Percentiles rank a stretch among this genome's conserved stretches.
phyloP scores from a whole-genome alignment of 1,140 invertebrate genomes.

The Sitobion miscanthi region DNA sequence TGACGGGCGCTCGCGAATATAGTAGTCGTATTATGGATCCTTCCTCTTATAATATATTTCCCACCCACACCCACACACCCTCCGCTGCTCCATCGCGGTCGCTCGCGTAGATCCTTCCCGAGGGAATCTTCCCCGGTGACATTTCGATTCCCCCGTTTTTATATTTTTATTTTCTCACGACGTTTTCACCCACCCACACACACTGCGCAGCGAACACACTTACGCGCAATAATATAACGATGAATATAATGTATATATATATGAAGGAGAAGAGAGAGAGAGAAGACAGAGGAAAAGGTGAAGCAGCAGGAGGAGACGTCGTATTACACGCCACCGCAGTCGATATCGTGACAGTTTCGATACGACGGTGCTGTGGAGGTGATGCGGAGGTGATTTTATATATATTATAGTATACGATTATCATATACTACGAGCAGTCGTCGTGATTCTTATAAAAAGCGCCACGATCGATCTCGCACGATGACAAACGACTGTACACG shows the following conservation, averaged over 20 bases:
- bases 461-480: not conserved
- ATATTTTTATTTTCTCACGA: conserved; percentile 13
- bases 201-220: not conserved
- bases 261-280: not conserved
- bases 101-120: not conserved
- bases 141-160: conserved; percentile 48
- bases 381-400: not conserved
- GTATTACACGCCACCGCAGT: not conserved
- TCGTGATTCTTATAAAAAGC: not conserved
- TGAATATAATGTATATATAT: not conserved
- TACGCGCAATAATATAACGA: not conserved
- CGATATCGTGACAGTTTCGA: conserved; percentile 17
- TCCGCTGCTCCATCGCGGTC: not conserved
- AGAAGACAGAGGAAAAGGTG: not conserved
- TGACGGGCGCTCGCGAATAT: not conserved
- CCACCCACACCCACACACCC: not conserved
- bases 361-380: not conserved
- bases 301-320: no score
- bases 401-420: not conserved
- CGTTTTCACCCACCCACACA: not conserved
- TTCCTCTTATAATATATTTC: not conserved
- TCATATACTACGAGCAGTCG: not conserved
- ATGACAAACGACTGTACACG: not conserved
- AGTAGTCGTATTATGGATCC: not conserved
- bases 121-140: conserved; percentile 19